These are phyloP conservation scores for Agrilus biguttatus DNA, from an alignment of 2,888 invertebrate species.

Conservation along the genomic window DNA sequence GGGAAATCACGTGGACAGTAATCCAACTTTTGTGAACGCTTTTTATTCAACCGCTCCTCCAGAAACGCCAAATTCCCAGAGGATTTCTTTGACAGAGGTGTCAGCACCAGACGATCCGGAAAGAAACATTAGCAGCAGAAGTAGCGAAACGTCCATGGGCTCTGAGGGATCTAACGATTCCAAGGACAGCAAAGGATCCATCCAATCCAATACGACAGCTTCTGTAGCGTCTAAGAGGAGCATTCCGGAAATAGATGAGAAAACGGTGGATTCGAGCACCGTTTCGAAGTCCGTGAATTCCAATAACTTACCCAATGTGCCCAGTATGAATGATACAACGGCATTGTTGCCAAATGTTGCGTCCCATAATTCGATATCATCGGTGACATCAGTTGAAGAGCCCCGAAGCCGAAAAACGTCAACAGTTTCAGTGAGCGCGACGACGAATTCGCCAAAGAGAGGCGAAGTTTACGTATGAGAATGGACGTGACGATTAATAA, in stretches of 20 bases:
- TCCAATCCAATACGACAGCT: slow-evolving; percentile 23
- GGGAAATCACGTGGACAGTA: slow-evolving; percentile 12
- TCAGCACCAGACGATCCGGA: slow-evolving; percentile 8
- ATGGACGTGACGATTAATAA: neutral
- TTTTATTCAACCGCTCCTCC: slow-evolving; percentile 8
- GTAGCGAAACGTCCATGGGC: slow-evolving; percentile 26
- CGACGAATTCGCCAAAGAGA: slow-evolving; percentile 30
- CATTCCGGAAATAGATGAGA: slow-evolving; percentile 19
- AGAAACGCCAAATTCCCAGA: slow-evolving; percentile 4
- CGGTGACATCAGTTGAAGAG: slow-evolving; percentile 14
- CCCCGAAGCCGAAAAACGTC: slow-evolving; percentile 32
- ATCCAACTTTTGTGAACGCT: slow-evolving; percentile 17
- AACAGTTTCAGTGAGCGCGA: slow-evolving; percentile 28
- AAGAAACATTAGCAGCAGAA: slow-evolving; percentile 20
- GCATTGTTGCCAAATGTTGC: slow-evolving; percentile 15
- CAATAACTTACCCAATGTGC: neutral
- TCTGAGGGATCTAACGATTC: slow-evolving; percentile 23
- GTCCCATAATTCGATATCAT: slow-evolving; percentile 17
- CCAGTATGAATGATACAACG: slow-evolving; percentile 3
- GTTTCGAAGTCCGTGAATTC: neutral
- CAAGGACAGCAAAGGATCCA: slow-evolving; percentile 25
- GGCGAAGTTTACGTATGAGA: slow-evolving; percentile 42
- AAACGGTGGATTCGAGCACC: slow-evolving; percentile 14
- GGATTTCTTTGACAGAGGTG: slow-evolving; percentile 10
- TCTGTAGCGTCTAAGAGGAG: slow-evolving; percentile 20